phyloP scores from a whole-genome alignment of 2,797 vertebrate genomes.

The Ambastaia sidthimunki region DNA sequence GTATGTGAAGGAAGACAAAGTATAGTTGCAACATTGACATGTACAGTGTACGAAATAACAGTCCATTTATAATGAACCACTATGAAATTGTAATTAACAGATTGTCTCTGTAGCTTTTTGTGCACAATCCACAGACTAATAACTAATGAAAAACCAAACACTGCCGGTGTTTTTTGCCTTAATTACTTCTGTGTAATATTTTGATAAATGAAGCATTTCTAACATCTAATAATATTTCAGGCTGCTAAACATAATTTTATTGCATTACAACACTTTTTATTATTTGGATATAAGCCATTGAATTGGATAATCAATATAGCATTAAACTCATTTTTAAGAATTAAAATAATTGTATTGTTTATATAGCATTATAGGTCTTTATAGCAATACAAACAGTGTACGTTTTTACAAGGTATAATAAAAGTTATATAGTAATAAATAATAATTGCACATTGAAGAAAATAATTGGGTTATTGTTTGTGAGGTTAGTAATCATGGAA shows the following conservation, averaged over 20 bases:
- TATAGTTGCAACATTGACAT: not conserved
- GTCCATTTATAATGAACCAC: not conserved
- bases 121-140: not conserved
- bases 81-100: not conserved
- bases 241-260: not conserved
- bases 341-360: not conserved
- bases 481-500: not conserved
- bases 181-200: constrained; percentile 1
- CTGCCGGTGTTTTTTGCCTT: constrained; percentile 2
- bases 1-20: not conserved
- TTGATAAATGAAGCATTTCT: not conserved
- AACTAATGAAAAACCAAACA: no score
- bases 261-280: not conserved
- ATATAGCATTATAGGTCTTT: not conserved
- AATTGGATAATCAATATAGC: not conserved
- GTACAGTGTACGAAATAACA: not conserved
- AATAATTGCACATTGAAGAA: not conserved
- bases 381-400: not conserved
- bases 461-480: not conserved
- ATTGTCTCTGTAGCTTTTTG: not conserved
- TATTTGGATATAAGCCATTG: not conserved
- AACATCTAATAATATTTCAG: not conserved
- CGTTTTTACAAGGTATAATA: not conserved
- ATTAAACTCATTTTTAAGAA: no score
- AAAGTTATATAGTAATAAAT: not conserved